phyloP scores from a whole-genome alignment of 1,140 invertebrate genomes.

The Marisa cornuarietis region DNA sequence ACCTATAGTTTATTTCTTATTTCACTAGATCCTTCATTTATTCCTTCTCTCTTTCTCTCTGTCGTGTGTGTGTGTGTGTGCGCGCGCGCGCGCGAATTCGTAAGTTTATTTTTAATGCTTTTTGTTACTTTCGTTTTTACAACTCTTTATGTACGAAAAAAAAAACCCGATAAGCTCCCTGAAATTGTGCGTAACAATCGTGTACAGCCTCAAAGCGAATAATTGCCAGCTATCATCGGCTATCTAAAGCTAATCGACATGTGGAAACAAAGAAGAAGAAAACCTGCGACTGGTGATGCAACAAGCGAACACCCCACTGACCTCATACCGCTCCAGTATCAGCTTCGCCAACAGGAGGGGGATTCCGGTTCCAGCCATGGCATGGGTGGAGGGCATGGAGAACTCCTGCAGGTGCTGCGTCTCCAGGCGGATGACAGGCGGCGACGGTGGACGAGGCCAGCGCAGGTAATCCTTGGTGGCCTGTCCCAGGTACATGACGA shows the following conservation, averaged over 20 bases:
- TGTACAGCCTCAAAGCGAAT: not conserved
- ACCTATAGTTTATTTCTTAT: too few species aligned
- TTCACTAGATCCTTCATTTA: too few species aligned
- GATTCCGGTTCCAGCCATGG: slow-evolving; percentile 87
- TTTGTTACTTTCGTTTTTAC: too few species aligned
- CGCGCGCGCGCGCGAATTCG: too few species aligned
- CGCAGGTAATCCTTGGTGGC: slow-evolving; percentile 84
- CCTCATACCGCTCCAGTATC: slow-evolving; percentile 83
- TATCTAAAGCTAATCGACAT: too few species aligned
- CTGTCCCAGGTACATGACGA: slow-evolving; percentile 80
- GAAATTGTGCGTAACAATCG: not conserved
- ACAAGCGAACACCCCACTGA: slow-evolving; percentile 57
- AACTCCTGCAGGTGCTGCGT: slow-evolving; percentile 86
- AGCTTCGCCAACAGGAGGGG: slow-evolving; percentile 84
- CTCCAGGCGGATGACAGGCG: slow-evolving; percentile 84
- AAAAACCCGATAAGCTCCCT: too few species aligned
- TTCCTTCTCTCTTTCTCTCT: too few species aligned
- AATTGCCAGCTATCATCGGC: too few species aligned
- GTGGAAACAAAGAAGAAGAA: not conserved
- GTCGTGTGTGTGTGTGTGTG: too few species aligned
- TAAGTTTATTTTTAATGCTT: too few species aligned
- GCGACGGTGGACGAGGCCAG: slow-evolving; percentile 79
- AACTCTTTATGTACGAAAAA: too few species aligned
- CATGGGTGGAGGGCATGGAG: slow-evolving; percentile 94
- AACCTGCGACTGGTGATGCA: not conserved